A percentile compares a stretch with the other conserved stretches of the same genome.
Evolutionary conservation across 2,113 vertebrate species (phyloP).

Genomic region (Bubo blakistoni): DNA sequence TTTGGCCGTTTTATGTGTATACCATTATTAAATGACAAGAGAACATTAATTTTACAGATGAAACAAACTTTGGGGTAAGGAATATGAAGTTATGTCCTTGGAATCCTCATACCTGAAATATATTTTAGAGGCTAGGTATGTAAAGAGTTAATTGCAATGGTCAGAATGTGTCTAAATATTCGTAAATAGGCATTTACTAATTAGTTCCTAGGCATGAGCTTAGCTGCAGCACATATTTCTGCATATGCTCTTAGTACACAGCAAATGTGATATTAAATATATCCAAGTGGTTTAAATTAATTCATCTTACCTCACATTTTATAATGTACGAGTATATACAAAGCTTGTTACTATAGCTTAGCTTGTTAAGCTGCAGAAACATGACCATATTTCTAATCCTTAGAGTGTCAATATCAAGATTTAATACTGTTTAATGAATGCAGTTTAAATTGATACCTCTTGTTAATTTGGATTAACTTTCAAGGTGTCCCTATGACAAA

Average conservation of each 20-base stretch:
- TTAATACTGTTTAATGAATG: not conserved
- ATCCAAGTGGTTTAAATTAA: not conserved
- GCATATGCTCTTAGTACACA: not conserved
- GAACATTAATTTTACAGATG: not conserved
- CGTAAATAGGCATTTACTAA: fast-evolving
- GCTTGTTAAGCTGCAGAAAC: not conserved
- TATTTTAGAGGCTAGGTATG: not conserved
- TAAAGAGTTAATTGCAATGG: not conserved
- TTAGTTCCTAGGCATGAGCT: not conserved
- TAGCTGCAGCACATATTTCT: not conserved
- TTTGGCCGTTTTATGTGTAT: not conserved
- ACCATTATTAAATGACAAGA: not conserved
- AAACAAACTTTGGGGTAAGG: not conserved
- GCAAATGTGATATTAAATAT: not conserved
- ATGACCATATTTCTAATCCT: not conserved
- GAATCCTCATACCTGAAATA: not conserved
- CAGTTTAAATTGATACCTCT: not conserved
- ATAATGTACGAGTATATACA: fast-evolving
- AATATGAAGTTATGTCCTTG: not conserved
- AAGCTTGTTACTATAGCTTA: not conserved
- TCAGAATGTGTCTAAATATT: not conserved
- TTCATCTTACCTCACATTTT: not conserved
- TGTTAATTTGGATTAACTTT: conserved; percentile 14
- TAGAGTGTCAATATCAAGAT: not conserved
- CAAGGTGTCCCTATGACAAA: not conserved